These are phyloP conservation scores for Catocala fraxini DNA, from an alignment of 2,888 invertebrate species.

Conservation along the genomic window DNA sequence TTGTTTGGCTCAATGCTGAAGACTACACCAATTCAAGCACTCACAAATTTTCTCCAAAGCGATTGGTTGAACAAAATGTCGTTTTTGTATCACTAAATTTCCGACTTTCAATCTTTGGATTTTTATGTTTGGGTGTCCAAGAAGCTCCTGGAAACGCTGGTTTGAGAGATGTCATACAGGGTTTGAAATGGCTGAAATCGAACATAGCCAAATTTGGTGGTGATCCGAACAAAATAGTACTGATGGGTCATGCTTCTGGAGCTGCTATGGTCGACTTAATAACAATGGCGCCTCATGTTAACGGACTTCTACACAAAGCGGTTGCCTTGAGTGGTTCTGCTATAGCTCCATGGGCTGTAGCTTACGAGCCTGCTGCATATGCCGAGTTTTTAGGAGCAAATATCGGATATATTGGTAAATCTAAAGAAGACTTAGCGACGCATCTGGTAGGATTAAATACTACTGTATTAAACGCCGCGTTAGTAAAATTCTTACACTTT, in stretches of 20 bases:
- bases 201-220: constrained; percentile 83
- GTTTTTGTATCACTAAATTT: constrained; percentile 90
- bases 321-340: constrained; percentile 77
- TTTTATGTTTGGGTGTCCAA: constrained; percentile 87
- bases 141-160: constrained; percentile 94
- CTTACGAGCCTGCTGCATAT: constrained; percentile 73
- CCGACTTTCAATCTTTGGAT: constrained; percentile 92
- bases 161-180: constrained; percentile 93
- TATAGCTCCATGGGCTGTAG: constrained; percentile 76
- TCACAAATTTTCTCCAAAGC: constrained; percentile 78
- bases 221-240: constrained; percentile 91
- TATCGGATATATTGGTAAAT: constrained; percentile 64
- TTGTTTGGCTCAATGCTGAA: constrained; percentile 77
- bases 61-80: constrained; percentile 89
- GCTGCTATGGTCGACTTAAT: constrained; percentile 87
- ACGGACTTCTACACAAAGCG: constrained; percentile 72
- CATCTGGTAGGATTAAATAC: constrained; percentile 60
- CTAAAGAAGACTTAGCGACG: constrained; percentile 60
- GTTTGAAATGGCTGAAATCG: constrained; percentile 91
- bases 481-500: constrained; percentile 62
- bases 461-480: constrained; percentile 53
- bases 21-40: constrained; percentile 63
- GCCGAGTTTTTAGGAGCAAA: constrained; percentile 65
- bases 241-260: constrained; percentile 94
- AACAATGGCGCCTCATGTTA: constrained; percentile 67